Base-by-base conservation (phyloP, 2,113 vertebrate genomes). In the Campylorhamphus procurvoides region DNA sequence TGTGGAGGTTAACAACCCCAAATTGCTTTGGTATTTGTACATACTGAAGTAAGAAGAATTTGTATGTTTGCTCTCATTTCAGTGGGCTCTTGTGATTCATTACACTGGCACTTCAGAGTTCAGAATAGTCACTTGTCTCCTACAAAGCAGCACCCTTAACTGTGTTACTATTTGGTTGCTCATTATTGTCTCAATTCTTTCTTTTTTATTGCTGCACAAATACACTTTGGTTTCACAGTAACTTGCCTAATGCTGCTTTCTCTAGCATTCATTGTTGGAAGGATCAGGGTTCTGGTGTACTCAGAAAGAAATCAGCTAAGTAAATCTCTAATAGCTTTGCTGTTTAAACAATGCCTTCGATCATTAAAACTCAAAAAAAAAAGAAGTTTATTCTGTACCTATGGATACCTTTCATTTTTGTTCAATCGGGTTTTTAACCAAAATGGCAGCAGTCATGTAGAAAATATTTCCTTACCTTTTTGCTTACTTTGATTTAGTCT, bases 1-100 rank as follows among this genome's bases (percentile, higher is more conserved):
- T 89, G 85, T 58, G 79, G 88, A 92, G 94, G 94, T 93, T 95
- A 94, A 90, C 68, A 81, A 72, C 86, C 47, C 31, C 11, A 90
- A 93, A 90, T 89, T 93, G 68, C 91, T 95, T 74, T 92, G 91
- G 24, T 94, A 84, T 86, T 96, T 94, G 80, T 89, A 67, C 56
- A 50, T 90, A 78, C 42, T 94, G 83, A 87, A 93, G 73, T 63
- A 74, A 69, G 83, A 85, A 93, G 88, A 77, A 90, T 89, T 89
- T 92, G 50, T 90, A 22, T 92, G 89, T 96, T 96, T 96, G 90
- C 68, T 93, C 76, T 84, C 68, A 47, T 93, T 96, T 63, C 77
- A 96, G 86, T 71, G 76, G 62, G 89, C 95, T 94, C 83, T 96
- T 94, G 93, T 96, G 86, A 93, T 86, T 97, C 96, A 94, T 93